Percentiles rank a stretch among this genome's conserved stretches.
Conservation (phyloP, 1,140 invertebrate species). For the Cotesia chilonis region DNA sequence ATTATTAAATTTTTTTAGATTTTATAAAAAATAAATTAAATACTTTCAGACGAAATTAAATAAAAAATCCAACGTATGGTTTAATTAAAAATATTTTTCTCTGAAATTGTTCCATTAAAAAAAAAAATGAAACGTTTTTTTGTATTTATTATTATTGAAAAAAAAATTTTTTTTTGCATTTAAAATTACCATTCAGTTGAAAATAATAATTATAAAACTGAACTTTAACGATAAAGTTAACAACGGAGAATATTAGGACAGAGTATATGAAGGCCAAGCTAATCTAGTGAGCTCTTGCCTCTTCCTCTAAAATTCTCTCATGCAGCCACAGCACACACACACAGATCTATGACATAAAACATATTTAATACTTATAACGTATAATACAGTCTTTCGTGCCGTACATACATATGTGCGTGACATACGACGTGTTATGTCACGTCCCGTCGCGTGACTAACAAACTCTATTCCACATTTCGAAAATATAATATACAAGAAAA, state of each 20-base stretch:
- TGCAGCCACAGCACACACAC: constrained; percentile 9
- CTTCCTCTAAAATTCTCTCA: neutral
- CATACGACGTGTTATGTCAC: constrained; percentile 24
- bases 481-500: neutral
- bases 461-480: constrained; percentile 14
- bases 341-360: neutral
- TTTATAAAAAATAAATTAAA: too few species aligned
- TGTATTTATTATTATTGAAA: too few species aligned
- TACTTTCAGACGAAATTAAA: too few species aligned
- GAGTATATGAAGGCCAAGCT: constrained; percentile 29
- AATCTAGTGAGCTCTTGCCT: constrained; percentile 35
- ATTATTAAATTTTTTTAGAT: too few species aligned
- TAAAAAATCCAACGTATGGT: too few species aligned
- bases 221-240: too few species aligned
- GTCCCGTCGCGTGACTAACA: constrained; percentile 26
- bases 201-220: too few species aligned
- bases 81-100: too few species aligned
- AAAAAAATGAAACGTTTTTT: too few species aligned
- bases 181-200: too few species aligned
- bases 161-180: too few species aligned
- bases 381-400: neutral
- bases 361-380: constrained; percentile 3
- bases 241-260: constrained; percentile 10
- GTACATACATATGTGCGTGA: constrained; percentile 11
- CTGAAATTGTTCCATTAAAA: too few species aligned